Evolutionary conservation across 2,113 vertebrate genomes (phyloP), one percentile per base, ranked within the genome.

Genomic region (Ardeotis arabs): DNA sequence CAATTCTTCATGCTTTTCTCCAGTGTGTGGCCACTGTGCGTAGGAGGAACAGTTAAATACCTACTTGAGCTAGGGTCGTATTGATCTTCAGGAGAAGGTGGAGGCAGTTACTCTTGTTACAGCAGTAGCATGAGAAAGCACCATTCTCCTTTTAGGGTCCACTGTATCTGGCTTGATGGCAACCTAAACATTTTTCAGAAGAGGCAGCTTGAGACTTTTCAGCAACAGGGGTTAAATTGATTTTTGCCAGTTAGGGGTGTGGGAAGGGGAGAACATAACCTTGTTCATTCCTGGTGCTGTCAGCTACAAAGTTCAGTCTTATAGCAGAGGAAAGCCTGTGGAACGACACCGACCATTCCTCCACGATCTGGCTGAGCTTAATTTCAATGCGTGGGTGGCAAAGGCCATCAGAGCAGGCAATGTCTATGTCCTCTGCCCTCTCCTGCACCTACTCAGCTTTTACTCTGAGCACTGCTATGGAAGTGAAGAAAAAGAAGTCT

Each of bases 381-480:
- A 13, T 6, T 58, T 33, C 33, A 49, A 7, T 2, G 1, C 0
- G 2, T 4, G 28, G 50, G 35, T 14, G 13, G 53, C 3, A 1
- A 47, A 50, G 39, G 55, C 37, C 10, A 3, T 20, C 18, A 16
- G 25, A 29, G 33, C 0, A 0, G 19, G 33, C 35, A 41, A 2
- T 9, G 12, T 18, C 8, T 24, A 4, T 0, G 0, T 37, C 6
- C 45, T 31, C 23, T 50, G 3, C 33, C 7, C 3, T 27, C 33
- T 55, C 68, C 33, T 63, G 63, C 41, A 67, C 24, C 18, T 21
- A 1, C 63, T 52, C 33, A 33, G 44, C 78, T 47, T 60, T 67
- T n/a, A 29, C 29, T 44, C 47, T 14, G 20, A 49, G 63, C 35
- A 4, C 21, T 18, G 19, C 39, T 55, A 15, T 20, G 29, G 12